Percentiles rank a stretch among this genome's conserved stretches.
Evolutionary conservation across 2,797 vertebrate species (phyloP).

Genomic region (Dipus sagitta): DNA sequence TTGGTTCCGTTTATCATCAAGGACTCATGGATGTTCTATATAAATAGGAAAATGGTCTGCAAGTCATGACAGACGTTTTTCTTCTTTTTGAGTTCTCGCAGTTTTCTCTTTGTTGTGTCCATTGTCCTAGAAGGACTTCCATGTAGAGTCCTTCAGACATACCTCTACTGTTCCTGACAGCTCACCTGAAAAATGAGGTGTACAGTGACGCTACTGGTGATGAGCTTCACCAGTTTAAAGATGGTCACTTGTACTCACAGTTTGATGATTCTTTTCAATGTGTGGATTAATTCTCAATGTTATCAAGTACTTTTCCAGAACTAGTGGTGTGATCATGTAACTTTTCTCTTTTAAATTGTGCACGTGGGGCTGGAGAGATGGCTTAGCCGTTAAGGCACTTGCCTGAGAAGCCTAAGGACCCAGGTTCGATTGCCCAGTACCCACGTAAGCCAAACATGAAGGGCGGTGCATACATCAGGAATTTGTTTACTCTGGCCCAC

Average conservation of each 20-base stretch:
- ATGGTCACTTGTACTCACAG: not conserved
- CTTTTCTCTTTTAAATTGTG: slow-evolving; percentile 46
- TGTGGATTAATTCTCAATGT: not conserved
- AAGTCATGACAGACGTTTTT: slow-evolving; percentile 7
- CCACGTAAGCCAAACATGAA: no score
- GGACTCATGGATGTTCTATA: not conserved
- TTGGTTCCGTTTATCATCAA: slow-evolving; percentile 32
- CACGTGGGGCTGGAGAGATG: not conserved
- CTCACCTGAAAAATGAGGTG: slow-evolving; percentile 21
- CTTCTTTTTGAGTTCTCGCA: slow-evolving; percentile 20
- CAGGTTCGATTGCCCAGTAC: no score
- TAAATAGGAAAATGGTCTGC: slow-evolving; percentile 18
- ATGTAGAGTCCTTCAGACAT: slow-evolving; percentile 9
- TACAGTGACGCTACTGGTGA: not conserved
- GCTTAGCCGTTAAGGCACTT: no score
- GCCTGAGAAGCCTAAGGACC: no score
- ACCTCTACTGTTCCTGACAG: not conserved
- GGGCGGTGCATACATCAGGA: no score
- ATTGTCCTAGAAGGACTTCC: slow-evolving; percentile 12
- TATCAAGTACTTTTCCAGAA: slow-evolving; percentile 39
- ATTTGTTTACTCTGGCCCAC: no score
- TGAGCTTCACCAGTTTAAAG: not conserved
- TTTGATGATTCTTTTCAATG: slow-evolving; percentile 44
- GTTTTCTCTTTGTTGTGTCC: not conserved
- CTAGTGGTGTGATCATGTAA: not conserved